Percentiles rank a stretch among this genome's conserved stretches.
Evolutionary conservation across 1,140 invertebrate genomes (phyloP).

Genomic region (Penaeus indicus): DNA sequence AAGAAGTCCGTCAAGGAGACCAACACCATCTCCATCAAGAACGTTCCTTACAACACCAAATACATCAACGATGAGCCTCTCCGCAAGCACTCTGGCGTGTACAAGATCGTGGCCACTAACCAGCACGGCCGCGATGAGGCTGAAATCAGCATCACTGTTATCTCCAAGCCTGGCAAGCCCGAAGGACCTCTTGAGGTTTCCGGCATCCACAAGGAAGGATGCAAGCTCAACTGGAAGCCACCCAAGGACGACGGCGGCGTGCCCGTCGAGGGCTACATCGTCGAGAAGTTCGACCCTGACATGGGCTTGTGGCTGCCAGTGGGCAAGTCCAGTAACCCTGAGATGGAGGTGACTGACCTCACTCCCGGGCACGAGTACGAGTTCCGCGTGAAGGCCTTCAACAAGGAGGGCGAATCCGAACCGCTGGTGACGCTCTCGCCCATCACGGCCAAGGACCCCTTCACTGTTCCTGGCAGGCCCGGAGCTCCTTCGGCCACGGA

Average conservation of each 20-base stretch:
- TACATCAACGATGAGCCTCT: slow-evolving; percentile 87
- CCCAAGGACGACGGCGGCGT: slow-evolving; percentile 98
- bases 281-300: slow-evolving; percentile 95
- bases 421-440: slow-evolving; percentile 93
- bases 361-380: slow-evolving; percentile 96
- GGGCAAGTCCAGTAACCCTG: slow-evolving; percentile 83
- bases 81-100: slow-evolving; percentile 88
- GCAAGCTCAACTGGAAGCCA: slow-evolving; percentile 96
- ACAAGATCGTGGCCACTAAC: slow-evolving; percentile 92
- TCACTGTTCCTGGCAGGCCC: slow-evolving; percentile 88
- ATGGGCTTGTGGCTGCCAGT: slow-evolving; percentile 91
- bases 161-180: slow-evolving; percentile 87
- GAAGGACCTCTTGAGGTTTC: slow-evolving; percentile 96
- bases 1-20: slow-evolving; percentile 76
- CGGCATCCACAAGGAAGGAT: slow-evolving; percentile 94
- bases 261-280: slow-evolving; percentile 92
- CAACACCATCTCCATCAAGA: slow-evolving; percentile 79
- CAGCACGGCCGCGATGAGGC: slow-evolving; percentile 93
- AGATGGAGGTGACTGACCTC: slow-evolving; percentile 89
- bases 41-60: slow-evolving; percentile 88
- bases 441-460: slow-evolving; percentile 97
- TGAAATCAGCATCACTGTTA: slow-evolving; percentile 90
- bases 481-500: slow-evolving; percentile 89
- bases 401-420: slow-evolving; percentile 96
- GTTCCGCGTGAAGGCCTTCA: slow-evolving; percentile 97